phyloP scores from a whole-genome alignment of 2,797 vertebrate genomes.

The Sebastes matsubarae region DNA sequence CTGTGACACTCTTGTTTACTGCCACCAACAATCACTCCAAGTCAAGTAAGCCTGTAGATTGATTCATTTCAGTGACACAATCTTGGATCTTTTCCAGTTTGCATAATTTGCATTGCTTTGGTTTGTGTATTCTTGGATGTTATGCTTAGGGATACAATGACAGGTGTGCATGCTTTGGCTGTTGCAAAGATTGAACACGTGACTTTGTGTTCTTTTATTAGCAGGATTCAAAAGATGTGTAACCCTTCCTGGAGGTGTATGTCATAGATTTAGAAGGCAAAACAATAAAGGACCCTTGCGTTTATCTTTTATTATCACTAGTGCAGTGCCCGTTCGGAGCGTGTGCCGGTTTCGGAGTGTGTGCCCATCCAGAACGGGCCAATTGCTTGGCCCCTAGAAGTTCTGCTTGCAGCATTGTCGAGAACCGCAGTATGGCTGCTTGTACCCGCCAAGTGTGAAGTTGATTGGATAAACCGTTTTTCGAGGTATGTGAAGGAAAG shows the following conservation, averaged over 20 bases:
- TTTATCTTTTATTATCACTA: neutral
- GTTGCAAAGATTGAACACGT: neutral
- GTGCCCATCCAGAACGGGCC: too few species aligned
- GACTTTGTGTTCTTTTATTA: neutral
- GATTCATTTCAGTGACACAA: neutral
- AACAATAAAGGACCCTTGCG: neutral
- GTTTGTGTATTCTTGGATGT: neutral
- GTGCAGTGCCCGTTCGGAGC: too few species aligned
- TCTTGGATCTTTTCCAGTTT: constrained; percentile 18
- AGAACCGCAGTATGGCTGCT: too few species aligned
- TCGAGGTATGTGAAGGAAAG: too few species aligned
- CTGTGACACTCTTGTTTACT: constrained; percentile 17
- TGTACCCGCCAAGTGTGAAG: too few species aligned
- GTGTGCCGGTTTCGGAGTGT: too few species aligned
- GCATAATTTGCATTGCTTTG: neutral
- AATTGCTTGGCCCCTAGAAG: too few species aligned
- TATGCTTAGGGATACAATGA: neutral
- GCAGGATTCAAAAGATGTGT: neutral
- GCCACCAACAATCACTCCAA: neutral
- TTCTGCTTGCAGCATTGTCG: too few species aligned
- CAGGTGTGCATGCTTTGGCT: neutral
- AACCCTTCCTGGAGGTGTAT: neutral
- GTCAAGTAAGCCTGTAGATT: neutral
- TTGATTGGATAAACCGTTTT: too few species aligned
- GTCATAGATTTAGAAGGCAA: neutral